phyloP scores from a whole-genome alignment of 64 coral and sea anemone genomes.

The Pocillopora verrucosa region DNA sequence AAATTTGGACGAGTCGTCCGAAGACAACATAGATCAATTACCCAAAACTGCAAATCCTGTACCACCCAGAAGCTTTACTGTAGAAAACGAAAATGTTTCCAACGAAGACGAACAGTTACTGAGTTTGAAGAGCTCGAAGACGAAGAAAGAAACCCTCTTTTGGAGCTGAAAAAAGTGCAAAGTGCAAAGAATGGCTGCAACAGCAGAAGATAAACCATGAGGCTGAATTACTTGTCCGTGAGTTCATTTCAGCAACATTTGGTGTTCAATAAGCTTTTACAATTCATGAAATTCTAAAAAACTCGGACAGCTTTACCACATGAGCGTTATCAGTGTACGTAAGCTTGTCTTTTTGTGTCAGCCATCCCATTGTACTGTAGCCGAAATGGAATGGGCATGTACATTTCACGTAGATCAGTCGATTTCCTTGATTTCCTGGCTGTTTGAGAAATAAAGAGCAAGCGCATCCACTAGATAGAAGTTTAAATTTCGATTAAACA shows the following conservation, averaged over 20 bases:
- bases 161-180: conserved; percentile 18
- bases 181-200: conserved; percentile 63
- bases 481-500: too few species aligned
- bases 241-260: too few species aligned
- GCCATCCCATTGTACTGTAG: too few species aligned
- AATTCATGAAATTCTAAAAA: too few species aligned
- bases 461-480: too few species aligned
- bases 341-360: too few species aligned
- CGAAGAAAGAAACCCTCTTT: conserved; percentile 1
- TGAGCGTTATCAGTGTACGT: too few species aligned
- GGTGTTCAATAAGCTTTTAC: too few species aligned
- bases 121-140: background rate
- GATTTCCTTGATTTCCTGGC: too few species aligned
- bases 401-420: too few species aligned
- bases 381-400: too few species aligned
- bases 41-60: background rate
- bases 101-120: background rate
- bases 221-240: conserved; percentile 75
- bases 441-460: too few species aligned
- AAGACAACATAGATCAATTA: conserved; percentile 10
- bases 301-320: background rate
- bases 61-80: background rate
- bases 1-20: conserved; percentile 52
- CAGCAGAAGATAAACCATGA: conserved; percentile 78
- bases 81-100: background rate